Percentiles rank a stretch among this genome's conserved stretches.
Conservation (phyloP, 2,888 invertebrate species). For the Drepanosiphum platanoidis region DNA sequence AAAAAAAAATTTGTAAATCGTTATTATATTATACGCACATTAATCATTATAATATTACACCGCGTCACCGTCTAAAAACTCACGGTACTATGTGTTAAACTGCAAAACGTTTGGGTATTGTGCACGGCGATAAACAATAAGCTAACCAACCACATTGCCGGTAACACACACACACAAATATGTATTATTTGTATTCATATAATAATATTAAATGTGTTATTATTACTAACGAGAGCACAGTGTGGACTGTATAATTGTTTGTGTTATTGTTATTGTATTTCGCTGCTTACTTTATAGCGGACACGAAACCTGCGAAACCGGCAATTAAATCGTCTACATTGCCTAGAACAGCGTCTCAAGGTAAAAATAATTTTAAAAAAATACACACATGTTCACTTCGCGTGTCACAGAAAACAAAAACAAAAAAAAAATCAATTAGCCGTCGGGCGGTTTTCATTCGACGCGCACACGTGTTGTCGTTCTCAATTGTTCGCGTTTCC, state of each 20-base stretch:
- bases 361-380: constrained; percentile 71
- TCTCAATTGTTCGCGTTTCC: neutral
- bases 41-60: neutral
- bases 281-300: constrained; percentile 72
- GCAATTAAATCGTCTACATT: constrained; percentile 96
- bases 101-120: neutral
- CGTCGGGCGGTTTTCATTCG: neutral
- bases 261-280: constrained; percentile 49
- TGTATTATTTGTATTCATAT: constrained; percentile 39
- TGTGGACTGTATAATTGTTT: constrained; percentile 66
- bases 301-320: constrained; percentile 94
- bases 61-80: neutral
- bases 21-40: neutral
- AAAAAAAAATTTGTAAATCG: neutral
- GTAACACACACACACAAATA: constrained; percentile 47
- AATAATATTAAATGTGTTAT: neutral
- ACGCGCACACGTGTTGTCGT: neutral
- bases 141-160: neutral
- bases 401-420: neutral
- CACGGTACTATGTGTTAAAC: neutral
- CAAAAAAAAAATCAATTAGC: neutral
- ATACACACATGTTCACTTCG: constrained; percentile 21
- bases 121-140: neutral
- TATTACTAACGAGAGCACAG: constrained; percentile 27
- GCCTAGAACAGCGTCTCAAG: constrained; percentile 93